phyloP scores from a whole-genome alignment of 2,888 invertebrate species.

The Ptilodon capucinus region DNA sequence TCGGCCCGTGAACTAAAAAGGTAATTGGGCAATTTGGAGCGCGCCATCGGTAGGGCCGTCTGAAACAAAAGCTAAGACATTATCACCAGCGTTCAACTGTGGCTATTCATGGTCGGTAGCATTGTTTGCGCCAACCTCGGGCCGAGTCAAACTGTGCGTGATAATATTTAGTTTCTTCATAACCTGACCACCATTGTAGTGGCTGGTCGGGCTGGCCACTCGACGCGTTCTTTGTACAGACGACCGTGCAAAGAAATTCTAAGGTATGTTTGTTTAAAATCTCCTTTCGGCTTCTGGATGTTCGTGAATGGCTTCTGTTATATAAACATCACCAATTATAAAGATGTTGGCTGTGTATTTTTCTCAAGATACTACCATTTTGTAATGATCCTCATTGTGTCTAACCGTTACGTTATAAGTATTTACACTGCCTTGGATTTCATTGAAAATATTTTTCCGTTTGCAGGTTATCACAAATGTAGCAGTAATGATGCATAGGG shows the following conservation, averaged over 20 bases:
- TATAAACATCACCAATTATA: slow-evolving; percentile 72
- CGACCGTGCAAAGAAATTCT: slow-evolving; percentile 64
- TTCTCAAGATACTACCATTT: slow-evolving; percentile 35
- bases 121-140: slow-evolving; percentile 53
- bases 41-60: slow-evolving; percentile 21
- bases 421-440: background rate
- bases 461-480: background rate
- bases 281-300: slow-evolving; percentile 76
- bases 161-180: slow-evolving; percentile 75
- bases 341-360: slow-evolving; percentile 45
- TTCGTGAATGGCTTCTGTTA: slow-evolving; percentile 72
- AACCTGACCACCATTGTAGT: slow-evolving; percentile 63
- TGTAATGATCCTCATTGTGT: slow-evolving; percentile 27
- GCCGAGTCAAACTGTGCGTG: slow-evolving; percentile 68
- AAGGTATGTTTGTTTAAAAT: slow-evolving; percentile 71
- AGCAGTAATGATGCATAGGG: too few species aligned
- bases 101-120: slow-evolving; percentile 19
- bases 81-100: slow-evolving; percentile 19
- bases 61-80: slow-evolving; percentile 37
- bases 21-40: slow-evolving; percentile 29
- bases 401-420: slow-evolving; percentile 12
- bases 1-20: slow-evolving; percentile 31
- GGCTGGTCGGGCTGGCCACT: slow-evolving; percentile 61
- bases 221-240: slow-evolving; percentile 65
- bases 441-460: background rate